Conservation (phyloP, 2,113 vertebrate species). For the Campylomormyrus numenius region DNA sequence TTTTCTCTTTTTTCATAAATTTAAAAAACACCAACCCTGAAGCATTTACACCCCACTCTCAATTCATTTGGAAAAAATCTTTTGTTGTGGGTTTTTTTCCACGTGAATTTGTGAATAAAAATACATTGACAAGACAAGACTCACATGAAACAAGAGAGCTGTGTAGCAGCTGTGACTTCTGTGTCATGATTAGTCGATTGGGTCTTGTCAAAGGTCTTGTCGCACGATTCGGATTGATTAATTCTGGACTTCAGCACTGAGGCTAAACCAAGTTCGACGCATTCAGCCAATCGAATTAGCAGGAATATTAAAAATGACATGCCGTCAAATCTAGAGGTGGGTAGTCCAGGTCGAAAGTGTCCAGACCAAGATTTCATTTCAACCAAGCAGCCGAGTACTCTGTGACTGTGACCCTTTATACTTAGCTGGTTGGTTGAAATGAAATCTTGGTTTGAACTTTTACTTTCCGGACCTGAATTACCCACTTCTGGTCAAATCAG, state of each 20-base stretch:
- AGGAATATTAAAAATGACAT: neutral
- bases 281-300: neutral
- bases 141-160: neutral
- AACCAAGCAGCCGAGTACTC: neutral
- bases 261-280: neutral
- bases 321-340: neutral
- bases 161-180: neutral
- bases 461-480: neutral
- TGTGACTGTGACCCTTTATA: neutral
- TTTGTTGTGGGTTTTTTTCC: neutral
- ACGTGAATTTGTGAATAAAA: neutral
- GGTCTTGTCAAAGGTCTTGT: neutral
- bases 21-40: conserved; percentile 35
- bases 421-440: neutral
- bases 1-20: conserved; percentile 26
- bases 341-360: neutral
- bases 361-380: neutral
- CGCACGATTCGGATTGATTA: neutral
- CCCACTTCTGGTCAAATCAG: neutral
- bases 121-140: neutral
- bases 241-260: neutral
- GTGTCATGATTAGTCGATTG: neutral
- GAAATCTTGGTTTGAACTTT: neutral
- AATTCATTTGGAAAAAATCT: conserved; percentile 9
- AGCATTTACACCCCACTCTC: conserved; percentile 31